Conservation (phyloP, 2,797 vertebrate genomes). For the Thamnophis elegans region DNA sequence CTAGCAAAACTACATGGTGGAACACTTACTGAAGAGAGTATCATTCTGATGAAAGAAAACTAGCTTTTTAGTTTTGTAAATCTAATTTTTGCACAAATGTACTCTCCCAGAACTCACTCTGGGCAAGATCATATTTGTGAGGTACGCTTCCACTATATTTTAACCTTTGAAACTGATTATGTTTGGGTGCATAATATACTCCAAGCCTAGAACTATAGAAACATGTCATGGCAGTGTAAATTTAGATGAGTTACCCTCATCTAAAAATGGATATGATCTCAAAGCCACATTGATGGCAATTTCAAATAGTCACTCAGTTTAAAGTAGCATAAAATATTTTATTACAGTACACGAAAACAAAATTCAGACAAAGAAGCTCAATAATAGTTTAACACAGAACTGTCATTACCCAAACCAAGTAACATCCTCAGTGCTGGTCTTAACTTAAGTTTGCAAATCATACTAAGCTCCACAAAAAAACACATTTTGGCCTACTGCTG, state of each 20-base stretch:
- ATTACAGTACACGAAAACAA: neutral
- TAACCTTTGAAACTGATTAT: neutral
- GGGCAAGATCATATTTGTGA: neutral
- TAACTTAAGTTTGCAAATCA: neutral
- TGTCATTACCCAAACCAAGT: neutral
- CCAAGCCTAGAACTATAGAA: neutral
- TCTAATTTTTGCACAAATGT: neutral
- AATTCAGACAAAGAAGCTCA: neutral
- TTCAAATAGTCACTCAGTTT: neutral
- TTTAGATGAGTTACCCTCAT: neutral
- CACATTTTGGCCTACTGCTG: neutral
- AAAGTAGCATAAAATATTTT: neutral
- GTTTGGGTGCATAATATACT: neutral
- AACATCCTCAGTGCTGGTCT: neutral
- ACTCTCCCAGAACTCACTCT: neutral
- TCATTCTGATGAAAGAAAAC: neutral
- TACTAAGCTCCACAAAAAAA: neutral
- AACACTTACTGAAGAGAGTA: neutral
- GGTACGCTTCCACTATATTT: neutral
- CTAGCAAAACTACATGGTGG: neutral
- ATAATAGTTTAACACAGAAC: neutral
- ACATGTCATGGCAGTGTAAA: neutral
- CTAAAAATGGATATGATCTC: neutral
- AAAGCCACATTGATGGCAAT: neutral
- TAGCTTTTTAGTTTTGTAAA: neutral